These are phyloP conservation scores for Drosophila tristis DNA, from an alignment of 1,140 invertebrate species.

Conservation along the genomic window DNA sequence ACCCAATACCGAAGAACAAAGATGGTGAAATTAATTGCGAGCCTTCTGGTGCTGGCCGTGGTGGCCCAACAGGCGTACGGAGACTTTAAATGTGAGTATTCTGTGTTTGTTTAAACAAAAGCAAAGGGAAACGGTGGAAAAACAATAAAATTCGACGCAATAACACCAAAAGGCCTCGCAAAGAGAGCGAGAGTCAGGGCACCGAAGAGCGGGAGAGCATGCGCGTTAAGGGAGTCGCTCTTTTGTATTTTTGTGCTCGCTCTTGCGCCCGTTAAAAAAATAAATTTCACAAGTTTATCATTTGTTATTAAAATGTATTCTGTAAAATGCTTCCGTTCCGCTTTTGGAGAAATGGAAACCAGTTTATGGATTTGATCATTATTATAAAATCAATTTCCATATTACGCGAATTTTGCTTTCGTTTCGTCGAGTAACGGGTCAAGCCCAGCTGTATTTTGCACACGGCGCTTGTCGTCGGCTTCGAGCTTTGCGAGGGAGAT, in stretches of 20 bases:
- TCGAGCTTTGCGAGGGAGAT: conserved; percentile 17
- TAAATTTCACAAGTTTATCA: conserved; percentile 26
- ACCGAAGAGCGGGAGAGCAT: conserved; percentile 39
- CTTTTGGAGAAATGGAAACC: conserved; percentile 37
- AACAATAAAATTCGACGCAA: conserved; percentile 68
- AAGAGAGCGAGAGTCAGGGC: conserved; percentile 21
- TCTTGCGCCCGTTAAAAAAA: conserved; percentile 11
- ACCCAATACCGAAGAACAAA: conserved; percentile 48
- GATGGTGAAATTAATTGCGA: conserved; percentile 73
- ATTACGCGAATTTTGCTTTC: conserved; percentile 42
- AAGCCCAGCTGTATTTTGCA: conserved; percentile 50
- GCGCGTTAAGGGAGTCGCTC: conserved; percentile 41
- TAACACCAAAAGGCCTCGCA: conserved; percentile 8
- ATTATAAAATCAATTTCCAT: conserved; percentile 34
- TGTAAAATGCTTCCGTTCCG: conserved; percentile 35
- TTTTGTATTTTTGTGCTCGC: conserved; percentile 21
- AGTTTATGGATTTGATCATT: conserved; percentile 25
- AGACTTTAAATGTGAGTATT: conserved; percentile 70
- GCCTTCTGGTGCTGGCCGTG: conserved; percentile 65
- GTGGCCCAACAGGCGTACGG: conserved; percentile 59
- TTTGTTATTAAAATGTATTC: conserved; percentile 25
- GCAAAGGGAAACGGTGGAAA: conserved; percentile 53
- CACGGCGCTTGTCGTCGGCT: conserved; percentile 38
- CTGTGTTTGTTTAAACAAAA: conserved; percentile 45
- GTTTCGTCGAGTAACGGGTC: conserved; percentile 11